These are phyloP conservation scores for Melanaphis sacchari DNA, from an alignment of 1,140 invertebrate genomes.

Conservation along the genomic window DNA sequence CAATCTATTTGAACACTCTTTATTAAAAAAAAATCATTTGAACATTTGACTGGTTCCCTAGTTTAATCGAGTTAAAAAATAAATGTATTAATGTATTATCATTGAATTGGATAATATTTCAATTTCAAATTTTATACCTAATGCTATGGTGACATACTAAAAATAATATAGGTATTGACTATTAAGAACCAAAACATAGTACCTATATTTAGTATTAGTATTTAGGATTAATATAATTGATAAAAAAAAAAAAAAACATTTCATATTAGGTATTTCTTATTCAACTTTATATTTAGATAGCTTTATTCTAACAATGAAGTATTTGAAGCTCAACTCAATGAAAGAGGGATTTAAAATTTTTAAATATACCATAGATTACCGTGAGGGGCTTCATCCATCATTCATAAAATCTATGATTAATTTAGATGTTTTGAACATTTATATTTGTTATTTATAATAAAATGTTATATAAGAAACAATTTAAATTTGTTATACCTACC, in stretches of 20 bases:
- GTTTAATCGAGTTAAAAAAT: background rate
- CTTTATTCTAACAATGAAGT: background rate
- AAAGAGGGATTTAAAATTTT: background rate
- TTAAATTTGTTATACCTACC: background rate
- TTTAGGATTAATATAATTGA: background rate
- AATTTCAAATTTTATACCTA: background rate
- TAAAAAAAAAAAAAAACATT: background rate
- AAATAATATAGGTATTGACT: background rate
- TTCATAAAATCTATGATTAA: background rate
- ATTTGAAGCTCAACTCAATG: background rate
- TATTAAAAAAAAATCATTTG: too few species aligned
- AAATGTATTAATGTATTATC: background rate
- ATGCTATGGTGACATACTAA: background rate
- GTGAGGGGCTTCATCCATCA: background rate
- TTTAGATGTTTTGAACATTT: background rate
- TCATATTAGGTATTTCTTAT: background rate
- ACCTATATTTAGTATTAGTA: background rate
- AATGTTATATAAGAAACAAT: background rate
- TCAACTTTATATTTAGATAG: background rate
- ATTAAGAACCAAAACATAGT: background rate
- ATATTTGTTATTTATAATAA: background rate
- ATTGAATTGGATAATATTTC: background rate
- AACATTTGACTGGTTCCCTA: too few species aligned
- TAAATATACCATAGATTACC: background rate
- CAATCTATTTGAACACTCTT: too few species aligned